Conservation (phyloP, 2,888 invertebrate genomes). For the Tanytarsus gracilentus region DNA sequence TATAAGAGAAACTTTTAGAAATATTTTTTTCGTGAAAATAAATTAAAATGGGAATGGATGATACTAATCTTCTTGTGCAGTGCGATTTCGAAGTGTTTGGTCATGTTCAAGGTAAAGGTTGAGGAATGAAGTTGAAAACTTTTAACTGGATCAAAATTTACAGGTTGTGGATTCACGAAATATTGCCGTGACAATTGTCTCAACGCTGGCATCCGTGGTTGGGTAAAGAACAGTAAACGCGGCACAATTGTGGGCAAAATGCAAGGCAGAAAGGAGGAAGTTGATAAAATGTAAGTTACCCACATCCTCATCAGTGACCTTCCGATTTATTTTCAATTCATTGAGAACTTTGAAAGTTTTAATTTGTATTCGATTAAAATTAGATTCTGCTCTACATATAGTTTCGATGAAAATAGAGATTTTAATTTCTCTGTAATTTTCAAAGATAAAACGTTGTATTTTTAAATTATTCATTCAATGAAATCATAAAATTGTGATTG, state of each 20-base stretch:
- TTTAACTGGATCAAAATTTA: background rate
- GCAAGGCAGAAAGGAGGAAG: constrained; percentile 66
- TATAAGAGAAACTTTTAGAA: background rate
- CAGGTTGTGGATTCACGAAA: constrained; percentile 82
- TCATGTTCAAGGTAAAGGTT: constrained; percentile 69
- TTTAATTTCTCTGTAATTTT: too few relatives aligned
- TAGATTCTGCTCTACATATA: too few relatives aligned
- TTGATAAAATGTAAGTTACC: constrained; percentile 72
- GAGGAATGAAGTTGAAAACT: background rate
- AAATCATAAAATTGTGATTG: constrained; percentile 9
- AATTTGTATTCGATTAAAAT: background rate
- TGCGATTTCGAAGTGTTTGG: constrained; percentile 87
- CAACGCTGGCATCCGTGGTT: constrained; percentile 68
- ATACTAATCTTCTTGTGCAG: constrained; percentile 57
- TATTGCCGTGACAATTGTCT: constrained; percentile 72
- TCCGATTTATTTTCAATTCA: constrained; percentile 1
- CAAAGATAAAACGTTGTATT: too few relatives aligned
- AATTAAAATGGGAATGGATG: constrained; percentile 48
- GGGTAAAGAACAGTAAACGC: constrained; percentile 84
- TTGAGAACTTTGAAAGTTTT: constrained; percentile 16
- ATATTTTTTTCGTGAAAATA: constrained; percentile 10
- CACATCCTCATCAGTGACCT: background rate
- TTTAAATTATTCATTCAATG: background rate
- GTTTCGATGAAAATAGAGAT: too few relatives aligned
- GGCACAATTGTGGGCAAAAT: constrained; percentile 85